These are phyloP conservation scores for Myotis brandtii DNA, from an alignment of 2,113 vertebrate genomes.

Conservation along the genomic window DNA sequence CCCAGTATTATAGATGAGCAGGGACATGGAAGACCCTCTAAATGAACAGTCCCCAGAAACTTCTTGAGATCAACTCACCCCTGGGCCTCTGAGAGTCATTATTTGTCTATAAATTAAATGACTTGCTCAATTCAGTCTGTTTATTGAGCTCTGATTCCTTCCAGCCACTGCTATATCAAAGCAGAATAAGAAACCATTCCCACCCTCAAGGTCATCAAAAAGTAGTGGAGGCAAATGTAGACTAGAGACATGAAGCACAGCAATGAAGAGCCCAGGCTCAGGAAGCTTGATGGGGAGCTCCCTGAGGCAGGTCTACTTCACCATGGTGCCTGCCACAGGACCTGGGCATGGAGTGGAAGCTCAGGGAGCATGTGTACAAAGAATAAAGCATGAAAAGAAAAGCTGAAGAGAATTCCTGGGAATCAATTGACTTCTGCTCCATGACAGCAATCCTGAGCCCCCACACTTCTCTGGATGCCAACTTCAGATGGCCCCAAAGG, in stretches of 20 bases:
- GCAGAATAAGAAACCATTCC: background rate
- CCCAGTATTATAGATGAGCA: background rate
- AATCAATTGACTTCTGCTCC: background rate
- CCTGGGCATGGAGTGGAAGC: background rate
- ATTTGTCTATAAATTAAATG: background rate
- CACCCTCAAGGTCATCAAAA: background rate
- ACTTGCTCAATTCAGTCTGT: background rate
- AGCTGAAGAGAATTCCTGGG: background rate
- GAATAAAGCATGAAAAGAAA: background rate
- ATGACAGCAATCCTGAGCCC: background rate
- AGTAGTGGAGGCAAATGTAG: background rate
- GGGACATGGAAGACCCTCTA: background rate
- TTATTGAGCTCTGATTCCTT: background rate
- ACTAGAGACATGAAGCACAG: background rate
- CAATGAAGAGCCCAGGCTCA: background rate
- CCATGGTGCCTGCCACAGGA: background rate
- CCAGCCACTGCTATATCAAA: background rate
- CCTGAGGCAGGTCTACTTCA: background rate
- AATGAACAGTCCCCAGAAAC: background rate
- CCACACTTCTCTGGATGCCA: background rate
- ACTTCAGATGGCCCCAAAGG: background rate
- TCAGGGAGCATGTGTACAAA: background rate
- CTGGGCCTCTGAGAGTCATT: background rate
- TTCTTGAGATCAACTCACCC: background rate
- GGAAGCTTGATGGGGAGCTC: background rate